These are phyloP conservation scores for Karalla daura DNA, from an alignment of 2,797 vertebrate genomes.

Conservation along the genomic window DNA sequence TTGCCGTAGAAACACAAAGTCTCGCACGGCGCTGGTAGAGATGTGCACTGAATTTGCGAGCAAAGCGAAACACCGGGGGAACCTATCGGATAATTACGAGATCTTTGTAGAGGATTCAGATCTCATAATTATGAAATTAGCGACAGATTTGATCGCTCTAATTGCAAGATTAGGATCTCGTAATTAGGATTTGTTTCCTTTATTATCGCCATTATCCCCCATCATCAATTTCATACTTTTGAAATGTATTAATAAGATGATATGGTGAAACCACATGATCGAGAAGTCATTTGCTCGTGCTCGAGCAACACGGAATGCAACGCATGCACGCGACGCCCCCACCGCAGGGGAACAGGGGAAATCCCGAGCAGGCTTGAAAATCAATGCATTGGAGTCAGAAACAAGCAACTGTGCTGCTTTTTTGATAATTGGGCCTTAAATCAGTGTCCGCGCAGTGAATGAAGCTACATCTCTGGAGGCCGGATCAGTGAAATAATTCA, in stretches of 20 bases:
- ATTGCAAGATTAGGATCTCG: conserved; percentile 22
- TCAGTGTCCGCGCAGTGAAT: conserved; percentile 58
- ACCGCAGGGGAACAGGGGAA: conserved; percentile 7
- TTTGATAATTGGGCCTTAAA: conserved; percentile 79
- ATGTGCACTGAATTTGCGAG: neutral
- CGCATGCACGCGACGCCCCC: neutral
- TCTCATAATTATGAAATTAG: neutral
- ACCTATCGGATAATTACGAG: neutral
- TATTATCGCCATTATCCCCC: neutral
- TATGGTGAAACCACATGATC: neutral
- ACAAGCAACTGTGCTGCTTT: conserved; percentile 64
- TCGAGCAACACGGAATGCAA: neutral
- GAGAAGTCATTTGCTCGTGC: neutral
- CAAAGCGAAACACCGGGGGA: neutral
- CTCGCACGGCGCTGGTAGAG: neutral
- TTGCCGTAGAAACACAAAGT: neutral
- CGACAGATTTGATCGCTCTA: neutral
- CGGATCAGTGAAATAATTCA: conserved; percentile 54
- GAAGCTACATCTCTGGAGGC: conserved; percentile 46
- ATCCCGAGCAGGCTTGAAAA: neutral
- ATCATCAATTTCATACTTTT: conserved; percentile 8
- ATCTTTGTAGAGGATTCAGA: neutral
- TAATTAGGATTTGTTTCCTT: neutral
- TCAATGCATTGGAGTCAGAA: conserved; percentile 42
- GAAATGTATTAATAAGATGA: neutral